Evolutionary conservation across 2,113 vertebrate species (phyloP).

Genomic region (Aegithalos caudatus): DNA sequence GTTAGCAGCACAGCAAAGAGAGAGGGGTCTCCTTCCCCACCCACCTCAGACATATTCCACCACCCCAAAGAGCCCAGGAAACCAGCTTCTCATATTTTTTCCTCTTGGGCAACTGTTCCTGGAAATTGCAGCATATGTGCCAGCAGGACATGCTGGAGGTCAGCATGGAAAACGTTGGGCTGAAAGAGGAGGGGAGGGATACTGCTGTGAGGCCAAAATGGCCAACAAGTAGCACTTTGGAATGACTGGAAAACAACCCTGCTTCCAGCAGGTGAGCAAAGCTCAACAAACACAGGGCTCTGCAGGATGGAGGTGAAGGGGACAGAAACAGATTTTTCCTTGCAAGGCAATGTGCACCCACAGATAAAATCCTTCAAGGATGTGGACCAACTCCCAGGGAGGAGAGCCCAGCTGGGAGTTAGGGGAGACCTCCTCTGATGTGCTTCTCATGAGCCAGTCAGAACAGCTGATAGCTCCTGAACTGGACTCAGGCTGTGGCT

Average conservation of each 20-base stretch:
- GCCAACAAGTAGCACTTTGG: not conserved
- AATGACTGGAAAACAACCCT: accelerated
- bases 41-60: not conserved
- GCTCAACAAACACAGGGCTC: not conserved
- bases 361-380: not conserved
- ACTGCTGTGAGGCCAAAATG: not conserved
- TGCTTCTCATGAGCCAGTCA: not conserved
- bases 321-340: not conserved
- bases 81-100: not conserved
- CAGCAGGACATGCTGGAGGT: not conserved
- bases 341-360: not conserved
- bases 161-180: not conserved
- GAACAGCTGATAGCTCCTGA: not conserved
- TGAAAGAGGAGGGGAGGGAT: not conserved
- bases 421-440: not conserved
- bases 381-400: not conserved
- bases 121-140: accelerated
- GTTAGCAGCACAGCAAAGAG: not conserved
- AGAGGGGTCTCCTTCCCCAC: not conserved
- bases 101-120: not conserved
- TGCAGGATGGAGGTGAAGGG: not conserved
- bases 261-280: not conserved
- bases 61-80: not conserved
- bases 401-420: not conserved
- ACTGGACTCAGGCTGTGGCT: not conserved